Evolutionary conservation across 64 coral and sea anemone species (phyloP), one percentile per base, ranked within the genome.

Genomic region (Platygyra sinensis): DNA sequence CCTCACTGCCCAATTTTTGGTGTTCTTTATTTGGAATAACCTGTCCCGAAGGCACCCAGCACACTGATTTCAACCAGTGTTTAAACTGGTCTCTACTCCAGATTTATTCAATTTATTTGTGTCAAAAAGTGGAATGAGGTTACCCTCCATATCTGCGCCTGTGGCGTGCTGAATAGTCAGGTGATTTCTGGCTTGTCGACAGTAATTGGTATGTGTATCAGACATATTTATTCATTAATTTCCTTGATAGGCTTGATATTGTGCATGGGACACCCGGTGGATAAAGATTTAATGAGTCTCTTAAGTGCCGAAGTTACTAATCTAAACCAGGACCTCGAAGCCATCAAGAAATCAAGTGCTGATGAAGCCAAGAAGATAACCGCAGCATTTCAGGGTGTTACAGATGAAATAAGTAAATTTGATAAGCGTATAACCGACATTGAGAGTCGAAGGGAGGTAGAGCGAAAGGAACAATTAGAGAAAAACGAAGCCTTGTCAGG

Each of bases 351-450:
- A 60, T 83, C 52, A 25, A 82, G 71, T 73, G 67, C 10, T 8
- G 74, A 78, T 69, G 90, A 92, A 86, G 52, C 55, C 27, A 77
- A 69, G 29, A 63, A 49, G 75, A 63, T 92, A 30, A 72, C 76
- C 31, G 65, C 17, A 57, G 76, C 79, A 42, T 24, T 88, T 9
- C 52, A 62, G 57, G 59, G 28, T 18, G 31, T 74, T 5, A 65
- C 59, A 32, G 78, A 88, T 73, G 89, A 91, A 91, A 84, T 91
- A 27, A 16, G 29, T 8, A 83, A 91, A 5, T 82, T 82, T 64
- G 79, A 91, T 38, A 46, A 75, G 67, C 79, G 79, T 1, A 62
- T 91, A 27, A 61, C 67, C 17, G 79, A 52, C 57, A 69, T 91
- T 17, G 89, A 91, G 30, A 22, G 38, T 7, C 55, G 52, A 54